Evolutionary conservation across 2,113 vertebrate genomes (phyloP), one percentile per base, ranked within the genome.

Genomic region (Podocnemis expansa): DNA sequence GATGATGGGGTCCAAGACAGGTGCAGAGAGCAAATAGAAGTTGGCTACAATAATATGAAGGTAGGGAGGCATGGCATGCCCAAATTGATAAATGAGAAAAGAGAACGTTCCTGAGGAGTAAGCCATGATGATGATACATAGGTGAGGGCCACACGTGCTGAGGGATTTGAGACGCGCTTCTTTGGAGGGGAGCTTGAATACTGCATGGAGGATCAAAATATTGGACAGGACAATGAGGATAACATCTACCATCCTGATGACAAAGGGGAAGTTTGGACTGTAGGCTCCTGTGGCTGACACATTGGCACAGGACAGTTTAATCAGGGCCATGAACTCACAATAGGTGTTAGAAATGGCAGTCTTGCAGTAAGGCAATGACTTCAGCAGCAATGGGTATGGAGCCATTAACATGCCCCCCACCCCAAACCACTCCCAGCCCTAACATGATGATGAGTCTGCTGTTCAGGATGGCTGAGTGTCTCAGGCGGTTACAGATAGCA

Each of bases 311-410:
- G 83, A 91, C 67, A 97, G 60, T 56, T 93, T 96, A n/a, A 91
- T 96, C 25, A 96, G 76, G 8, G 96, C 91, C 97, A 97, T 97
- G 51, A 96, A 95, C 31, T 97, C 93, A 81, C 96, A 96, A 49
- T 96, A 97, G 29, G 94, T 95, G 49, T 97, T 96, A 21, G 91
- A 80, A 29, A 96, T 97, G 14, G 88, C 60, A 47, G 93, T 91
- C n/a, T 27, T 49, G 80, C 95, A 98, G 55, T 94, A 96, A 14
- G 91, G 85, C 78, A 97, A 94, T 5, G 49, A 8, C 52, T 75
- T 84, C 12, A 96, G 88, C 14, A 97, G 93, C 82, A 97, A 94
- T 3, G 95, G 95, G 1, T 97, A 94, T 1, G 95, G 97, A 16
- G 47, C 85, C 89, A 96, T 84, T 4, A 96, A 54, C 12, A 96